Evolutionary conservation across 2,797 vertebrate species (phyloP).

Genomic region (Acipenser transmontanus): DNA sequence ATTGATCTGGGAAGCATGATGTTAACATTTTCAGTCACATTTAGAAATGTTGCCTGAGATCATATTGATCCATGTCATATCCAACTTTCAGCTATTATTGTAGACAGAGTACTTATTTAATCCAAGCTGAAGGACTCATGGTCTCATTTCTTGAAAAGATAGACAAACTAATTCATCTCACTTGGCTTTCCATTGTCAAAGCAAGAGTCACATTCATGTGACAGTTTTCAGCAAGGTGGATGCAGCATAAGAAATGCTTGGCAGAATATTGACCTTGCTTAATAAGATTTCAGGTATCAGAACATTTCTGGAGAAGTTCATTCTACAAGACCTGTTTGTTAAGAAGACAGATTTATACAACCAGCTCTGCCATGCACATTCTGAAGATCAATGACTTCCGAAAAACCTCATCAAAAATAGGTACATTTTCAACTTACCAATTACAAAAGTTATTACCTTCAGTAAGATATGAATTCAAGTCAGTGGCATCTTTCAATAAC

Average conservation of each 20-base stretch:
- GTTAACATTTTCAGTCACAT: slow-evolving; percentile 86
- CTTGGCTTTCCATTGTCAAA: slow-evolving; percentile 62
- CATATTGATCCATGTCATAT: slow-evolving; percentile 93
- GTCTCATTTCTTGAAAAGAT: slow-evolving; percentile 49
- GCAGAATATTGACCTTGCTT: slow-evolving; percentile 49
- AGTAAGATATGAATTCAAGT: too few species aligned
- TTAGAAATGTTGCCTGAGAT: slow-evolving; percentile 79
- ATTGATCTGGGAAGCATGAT: slow-evolving; percentile 86
- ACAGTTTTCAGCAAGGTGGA: slow-evolving; percentile 67
- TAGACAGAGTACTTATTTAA: slow-evolving; percentile 69
- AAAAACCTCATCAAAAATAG: neutral
- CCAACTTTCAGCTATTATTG: slow-evolving; percentile 92
- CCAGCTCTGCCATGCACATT: neutral
- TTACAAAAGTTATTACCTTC: too few species aligned
- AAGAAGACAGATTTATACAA: neutral
- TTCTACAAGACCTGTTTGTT: neutral
- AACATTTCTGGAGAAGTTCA: neutral
- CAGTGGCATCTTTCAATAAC: too few species aligned
- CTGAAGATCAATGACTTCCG: neutral
- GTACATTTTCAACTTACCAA: too few species aligned
- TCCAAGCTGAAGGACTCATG: slow-evolving; percentile 71
- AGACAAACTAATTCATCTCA: slow-evolving; percentile 53
- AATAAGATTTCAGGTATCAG: slow-evolving; percentile 42
- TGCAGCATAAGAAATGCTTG: slow-evolving; percentile 55
- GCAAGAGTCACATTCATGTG: slow-evolving; percentile 80